phyloP scores from a whole-genome alignment of 2,797 vertebrate genomes.

The Scolopax bukidnonensis region DNA sequence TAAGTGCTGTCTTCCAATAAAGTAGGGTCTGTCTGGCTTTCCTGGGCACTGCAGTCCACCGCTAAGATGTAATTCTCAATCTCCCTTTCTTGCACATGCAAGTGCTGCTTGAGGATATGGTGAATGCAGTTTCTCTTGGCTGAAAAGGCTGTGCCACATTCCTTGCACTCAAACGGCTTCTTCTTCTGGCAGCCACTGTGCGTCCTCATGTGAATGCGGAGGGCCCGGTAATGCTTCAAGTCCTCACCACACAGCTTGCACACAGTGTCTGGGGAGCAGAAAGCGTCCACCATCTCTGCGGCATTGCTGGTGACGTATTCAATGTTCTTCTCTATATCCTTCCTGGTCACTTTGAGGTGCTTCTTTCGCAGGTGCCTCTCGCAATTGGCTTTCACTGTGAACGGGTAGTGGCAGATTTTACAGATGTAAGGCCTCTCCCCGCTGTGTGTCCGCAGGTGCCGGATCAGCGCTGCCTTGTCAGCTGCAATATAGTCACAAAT shows the following conservation, averaged over 20 bases:
- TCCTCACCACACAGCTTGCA: constrained; percentile 92
- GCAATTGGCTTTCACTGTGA: constrained; percentile 98
- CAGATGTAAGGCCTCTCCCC: constrained; percentile 96
- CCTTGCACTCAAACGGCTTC: constrained; percentile 93
- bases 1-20: constrained; percentile 72
- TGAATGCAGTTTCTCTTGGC: constrained; percentile 96
- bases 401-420: constrained; percentile 95
- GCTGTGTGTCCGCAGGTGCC: constrained; percentile 94
- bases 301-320: constrained; percentile 89
- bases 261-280: constrained; percentile 82
- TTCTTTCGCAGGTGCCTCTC: constrained; percentile 97
- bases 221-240: constrained; percentile 89
- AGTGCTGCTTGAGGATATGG: constrained; percentile 95
- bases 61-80: constrained; percentile 91
- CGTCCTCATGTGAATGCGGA: constrained; percentile 93
- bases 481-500: constrained; percentile 96
- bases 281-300: constrained; percentile 83
- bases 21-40: constrained; percentile 58
- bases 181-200: constrained; percentile 91
- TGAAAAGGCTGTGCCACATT: constrained; percentile 90
- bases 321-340: constrained; percentile 97
- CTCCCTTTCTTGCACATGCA: constrained; percentile 91
- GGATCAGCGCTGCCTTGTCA: constrained; percentile 94
- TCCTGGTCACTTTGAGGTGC: constrained; percentile 93
- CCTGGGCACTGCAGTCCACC: constrained; percentile 70